These are phyloP conservation scores for Geotrypetes seraphini DNA, from an alignment of 2,797 vertebrate species.

Conservation along the genomic window DNA sequence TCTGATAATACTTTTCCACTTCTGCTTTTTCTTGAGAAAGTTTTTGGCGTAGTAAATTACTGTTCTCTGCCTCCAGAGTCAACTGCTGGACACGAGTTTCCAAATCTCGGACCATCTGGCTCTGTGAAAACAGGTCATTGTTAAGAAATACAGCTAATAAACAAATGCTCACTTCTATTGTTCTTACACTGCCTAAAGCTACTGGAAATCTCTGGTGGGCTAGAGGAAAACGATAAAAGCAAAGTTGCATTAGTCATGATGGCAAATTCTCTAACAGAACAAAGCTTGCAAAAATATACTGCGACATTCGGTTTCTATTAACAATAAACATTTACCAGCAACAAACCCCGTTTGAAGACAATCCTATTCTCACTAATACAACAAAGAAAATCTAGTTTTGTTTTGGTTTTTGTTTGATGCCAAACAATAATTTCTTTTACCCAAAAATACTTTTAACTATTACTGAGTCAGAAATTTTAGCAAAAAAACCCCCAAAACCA, in stretches of 20 bases:
- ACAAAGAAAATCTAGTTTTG: no score
- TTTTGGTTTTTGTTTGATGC: no score
- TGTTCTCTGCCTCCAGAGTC: constrained; percentile 74
- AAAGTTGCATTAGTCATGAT: constrained; percentile 6
- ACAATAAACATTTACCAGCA: no score
- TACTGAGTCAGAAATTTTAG: no score
- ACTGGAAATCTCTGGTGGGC: background rate
- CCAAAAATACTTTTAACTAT: no score
- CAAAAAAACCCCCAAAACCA: no score
- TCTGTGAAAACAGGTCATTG: constrained; percentile 46
- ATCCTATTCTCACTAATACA: no score
- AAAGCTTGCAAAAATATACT: constrained; percentile 3
- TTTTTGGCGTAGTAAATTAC: constrained; percentile 64
- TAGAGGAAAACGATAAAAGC: constrained; percentile 5
- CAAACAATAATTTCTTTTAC: no score
- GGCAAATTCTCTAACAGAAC: background rate
- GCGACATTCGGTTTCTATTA: no score
- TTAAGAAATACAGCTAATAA: constrained; percentile 15
- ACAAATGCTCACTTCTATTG: background rate
- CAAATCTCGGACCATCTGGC: constrained; percentile 65
- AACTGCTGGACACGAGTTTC: constrained; percentile 76
- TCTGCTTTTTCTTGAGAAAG: constrained; percentile 76
- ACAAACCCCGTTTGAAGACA: no score
- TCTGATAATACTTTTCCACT: constrained; percentile 65
- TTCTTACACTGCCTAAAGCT: constrained; percentile 9